Conservation (phyloP, 2,888 invertebrate species). For the Torymus texanus region DNA sequence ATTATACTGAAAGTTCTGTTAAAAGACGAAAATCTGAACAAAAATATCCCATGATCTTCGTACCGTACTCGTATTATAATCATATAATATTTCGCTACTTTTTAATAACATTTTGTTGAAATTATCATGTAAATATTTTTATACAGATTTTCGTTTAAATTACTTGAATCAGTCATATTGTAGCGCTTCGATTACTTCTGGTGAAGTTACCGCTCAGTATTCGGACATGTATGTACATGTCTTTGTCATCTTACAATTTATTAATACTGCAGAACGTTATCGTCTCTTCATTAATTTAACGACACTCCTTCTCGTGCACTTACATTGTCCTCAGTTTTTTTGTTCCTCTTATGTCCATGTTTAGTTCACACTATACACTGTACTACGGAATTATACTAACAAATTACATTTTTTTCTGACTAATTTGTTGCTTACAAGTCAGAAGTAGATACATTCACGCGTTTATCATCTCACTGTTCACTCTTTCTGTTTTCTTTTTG, state of each 20-base stretch:
- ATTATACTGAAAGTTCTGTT: background rate
- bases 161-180: conserved; percentile 16
- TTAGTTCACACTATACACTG: conserved; percentile 55
- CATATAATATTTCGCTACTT: background rate
- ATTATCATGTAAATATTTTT: background rate
- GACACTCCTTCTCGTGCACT: conserved; percentile 56
- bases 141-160: background rate
- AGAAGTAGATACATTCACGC: conserved; percentile 44
- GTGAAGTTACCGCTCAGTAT: background rate
- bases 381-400: conserved; percentile 51
- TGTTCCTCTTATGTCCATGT: conserved; percentile 28
- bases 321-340: conserved; percentile 4
- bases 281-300: conserved; percentile 61
- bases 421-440: conserved; percentile 16
- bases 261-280: conserved; percentile 73
- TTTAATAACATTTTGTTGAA: background rate
- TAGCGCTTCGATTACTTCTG: conserved; percentile 9
- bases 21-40: conserved; percentile 13
- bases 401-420: conserved; percentile 46
- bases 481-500: background rate
- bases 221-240: conserved; percentile 34
- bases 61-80: background rate
- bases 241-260: conserved; percentile 66
- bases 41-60: background rate
- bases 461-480: background rate